Percentiles rank a stretch among this genome's conserved stretches.
Evolutionary conservation across 1,140 invertebrate genomes (phyloP).

Genomic region (Trichonephila clavata): DNA sequence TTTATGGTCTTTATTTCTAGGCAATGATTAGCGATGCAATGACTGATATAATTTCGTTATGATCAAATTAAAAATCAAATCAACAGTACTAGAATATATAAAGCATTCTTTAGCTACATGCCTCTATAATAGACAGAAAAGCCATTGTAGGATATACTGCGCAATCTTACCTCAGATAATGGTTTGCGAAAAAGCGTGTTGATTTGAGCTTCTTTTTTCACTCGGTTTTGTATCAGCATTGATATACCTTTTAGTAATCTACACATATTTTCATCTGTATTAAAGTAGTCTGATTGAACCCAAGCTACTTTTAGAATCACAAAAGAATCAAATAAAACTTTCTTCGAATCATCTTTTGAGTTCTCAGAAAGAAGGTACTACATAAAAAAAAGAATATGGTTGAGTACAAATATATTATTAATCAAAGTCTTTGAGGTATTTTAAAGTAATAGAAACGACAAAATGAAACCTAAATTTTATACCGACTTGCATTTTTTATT

Average conservation of each 20-base stretch:
- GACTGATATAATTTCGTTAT: too few species aligned
- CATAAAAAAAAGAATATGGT: too few species aligned
- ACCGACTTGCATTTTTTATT: too few species aligned
- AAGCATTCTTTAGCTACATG: not conserved
- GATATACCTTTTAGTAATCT: conserved; percentile 30
- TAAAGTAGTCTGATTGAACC: conserved; percentile 40
- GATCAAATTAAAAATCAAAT: too few species aligned
- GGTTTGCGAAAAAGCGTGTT: conserved; percentile 45
- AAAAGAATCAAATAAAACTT: not conserved
- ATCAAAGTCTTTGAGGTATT: too few species aligned
- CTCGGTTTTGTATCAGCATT: conserved; percentile 15
- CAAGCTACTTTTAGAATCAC: conserved; percentile 30
- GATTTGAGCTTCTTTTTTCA: not conserved
- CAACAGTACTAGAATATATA: too few species aligned
- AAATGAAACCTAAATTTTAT: too few species aligned
- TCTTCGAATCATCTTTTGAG: not conserved
- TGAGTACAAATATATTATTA: too few species aligned
- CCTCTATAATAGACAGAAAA: not conserved
- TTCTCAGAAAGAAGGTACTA: not conserved
- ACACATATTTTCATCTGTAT: not conserved
- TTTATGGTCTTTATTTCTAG: too few species aligned
- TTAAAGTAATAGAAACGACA: too few species aligned
- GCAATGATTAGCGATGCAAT: too few species aligned
- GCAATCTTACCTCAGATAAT: not conserved
- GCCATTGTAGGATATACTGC: not conserved